These are phyloP conservation scores for Formica aserva DNA, from an alignment of 2,888 invertebrate genomes.

Conservation along the genomic window DNA sequence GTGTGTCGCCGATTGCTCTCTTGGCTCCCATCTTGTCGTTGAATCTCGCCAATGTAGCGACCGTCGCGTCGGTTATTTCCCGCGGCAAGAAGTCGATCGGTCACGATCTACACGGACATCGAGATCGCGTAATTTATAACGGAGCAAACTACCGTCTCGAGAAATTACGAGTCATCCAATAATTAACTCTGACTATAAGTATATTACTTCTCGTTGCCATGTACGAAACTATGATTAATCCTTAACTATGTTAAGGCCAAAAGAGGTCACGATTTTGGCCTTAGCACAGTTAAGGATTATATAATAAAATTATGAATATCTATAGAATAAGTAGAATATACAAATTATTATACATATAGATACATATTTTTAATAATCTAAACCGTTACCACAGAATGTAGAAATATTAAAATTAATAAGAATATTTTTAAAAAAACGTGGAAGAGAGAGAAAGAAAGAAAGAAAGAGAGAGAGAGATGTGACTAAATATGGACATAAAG, in stretches of 20 bases:
- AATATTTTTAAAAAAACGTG: background rate
- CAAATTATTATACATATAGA: background rate
- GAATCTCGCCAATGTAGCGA: slow-evolving; percentile 57
- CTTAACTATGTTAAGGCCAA: background rate
- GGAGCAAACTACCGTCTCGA: slow-evolving; percentile 27
- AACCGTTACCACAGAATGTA: background rate
- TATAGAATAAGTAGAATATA: background rate
- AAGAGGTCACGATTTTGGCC: background rate
- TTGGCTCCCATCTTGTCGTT: slow-evolving; percentile 58
- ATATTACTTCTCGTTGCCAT: background rate
- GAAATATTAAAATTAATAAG: background rate
- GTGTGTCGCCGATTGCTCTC: slow-evolving; percentile 45
- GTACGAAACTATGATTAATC: slow-evolving; percentile 1
- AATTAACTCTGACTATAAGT: slow-evolving; percentile 23
- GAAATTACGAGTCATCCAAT: slow-evolving; percentile 30
- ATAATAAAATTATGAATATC: background rate
- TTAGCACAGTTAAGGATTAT: background rate
- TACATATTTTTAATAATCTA: background rate
- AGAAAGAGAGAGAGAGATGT: background rate
- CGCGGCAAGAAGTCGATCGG: slow-evolving; percentile 59
- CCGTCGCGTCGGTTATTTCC: background rate
- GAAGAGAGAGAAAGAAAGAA: background rate
- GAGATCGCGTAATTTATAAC: slow-evolving; percentile 32
- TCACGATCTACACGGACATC: slow-evolving; percentile 44
- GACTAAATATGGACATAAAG: background rate